phyloP scores from a whole-genome alignment of 2,888 invertebrate species.

The Catocala sponsa region DNA sequence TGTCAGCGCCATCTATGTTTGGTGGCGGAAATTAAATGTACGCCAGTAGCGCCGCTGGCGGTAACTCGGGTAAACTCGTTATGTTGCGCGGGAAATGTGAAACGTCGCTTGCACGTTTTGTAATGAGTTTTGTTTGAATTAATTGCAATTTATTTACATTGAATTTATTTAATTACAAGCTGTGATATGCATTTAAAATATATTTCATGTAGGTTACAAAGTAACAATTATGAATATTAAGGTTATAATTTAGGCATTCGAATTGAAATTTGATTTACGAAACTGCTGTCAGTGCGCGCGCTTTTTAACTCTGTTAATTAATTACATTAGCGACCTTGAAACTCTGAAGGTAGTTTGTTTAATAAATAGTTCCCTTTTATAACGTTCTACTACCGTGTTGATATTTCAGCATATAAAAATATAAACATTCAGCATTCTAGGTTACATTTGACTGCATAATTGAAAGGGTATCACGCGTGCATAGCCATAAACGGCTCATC shows the following conservation, averaged over 20 bases:
- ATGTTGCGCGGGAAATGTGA: constrained; percentile 33
- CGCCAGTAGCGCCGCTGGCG: constrained; percentile 44
- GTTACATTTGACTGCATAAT: constrained; percentile 60
- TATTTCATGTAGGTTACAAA: too few relatives aligned
- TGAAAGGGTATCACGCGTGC: constrained; percentile 56
- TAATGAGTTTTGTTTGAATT: constrained; percentile 12
- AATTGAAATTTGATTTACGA: too few relatives aligned
- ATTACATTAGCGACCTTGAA: too few relatives aligned
- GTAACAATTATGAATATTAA: too few relatives aligned
- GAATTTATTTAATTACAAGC: too few relatives aligned
- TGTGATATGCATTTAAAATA: too few relatives aligned
- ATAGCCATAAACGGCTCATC: constrained; percentile 58
- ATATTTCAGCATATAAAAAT: not conserved
- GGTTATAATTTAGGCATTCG: too few relatives aligned
- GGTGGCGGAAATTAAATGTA: constrained; percentile 60
- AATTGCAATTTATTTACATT: not conserved
- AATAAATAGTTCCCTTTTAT: not conserved
- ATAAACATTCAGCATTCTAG: constrained; percentile 46
- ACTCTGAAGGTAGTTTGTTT: too few relatives aligned
- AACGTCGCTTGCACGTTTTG: constrained; percentile 14
- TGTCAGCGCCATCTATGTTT: constrained; percentile 69
- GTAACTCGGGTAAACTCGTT: constrained; percentile 35
- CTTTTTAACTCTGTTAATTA: too few relatives aligned
- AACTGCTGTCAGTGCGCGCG: too few relatives aligned
- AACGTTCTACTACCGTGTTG: not conserved